Percentiles rank a stretch among this genome's conserved stretches.
phyloP scores from a whole-genome alignment of 2,888 invertebrate genomes.

The Ormia ochracea region DNA sequence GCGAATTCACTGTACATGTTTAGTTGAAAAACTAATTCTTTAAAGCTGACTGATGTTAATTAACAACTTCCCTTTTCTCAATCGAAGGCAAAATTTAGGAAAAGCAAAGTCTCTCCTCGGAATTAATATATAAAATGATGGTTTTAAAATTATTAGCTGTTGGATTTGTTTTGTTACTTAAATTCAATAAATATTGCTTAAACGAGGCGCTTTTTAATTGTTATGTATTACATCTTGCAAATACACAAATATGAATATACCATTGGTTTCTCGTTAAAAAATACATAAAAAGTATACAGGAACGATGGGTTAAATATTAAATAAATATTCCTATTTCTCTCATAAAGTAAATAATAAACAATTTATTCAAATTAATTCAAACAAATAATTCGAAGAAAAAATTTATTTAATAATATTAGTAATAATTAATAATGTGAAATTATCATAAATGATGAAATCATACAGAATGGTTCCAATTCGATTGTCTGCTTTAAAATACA shows the following conservation, averaged over 20 bases:
- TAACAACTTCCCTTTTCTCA: too few species aligned
- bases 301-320: constrained; percentile 50
- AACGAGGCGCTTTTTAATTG: constrained; percentile 3
- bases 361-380: constrained; percentile 45
- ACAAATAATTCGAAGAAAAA: not conserved
- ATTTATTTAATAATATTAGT: not conserved
- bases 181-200: constrained; percentile 47
- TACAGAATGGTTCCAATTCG: not conserved
- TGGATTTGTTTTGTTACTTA: constrained; percentile 1
- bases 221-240: constrained; percentile 7
- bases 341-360: constrained; percentile 37
- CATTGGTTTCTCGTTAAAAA: constrained; percentile 15
- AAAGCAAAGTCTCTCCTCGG: not conserved
- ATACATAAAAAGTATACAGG: constrained; percentile 44
- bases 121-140: constrained; percentile 5
- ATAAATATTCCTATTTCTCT: constrained; percentile 32
- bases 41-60: too few species aligned
- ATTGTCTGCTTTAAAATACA: not conserved
- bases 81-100: too few species aligned
- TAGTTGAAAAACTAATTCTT: too few species aligned
- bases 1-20: too few species aligned
- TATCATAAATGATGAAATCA: not conserved
- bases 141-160: constrained; percentile 35
- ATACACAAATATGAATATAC: constrained; percentile 21
- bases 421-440: not conserved